Evolutionary conservation across 1,140 invertebrate species (phyloP).

Genomic region (Ostrea edulis): DNA sequence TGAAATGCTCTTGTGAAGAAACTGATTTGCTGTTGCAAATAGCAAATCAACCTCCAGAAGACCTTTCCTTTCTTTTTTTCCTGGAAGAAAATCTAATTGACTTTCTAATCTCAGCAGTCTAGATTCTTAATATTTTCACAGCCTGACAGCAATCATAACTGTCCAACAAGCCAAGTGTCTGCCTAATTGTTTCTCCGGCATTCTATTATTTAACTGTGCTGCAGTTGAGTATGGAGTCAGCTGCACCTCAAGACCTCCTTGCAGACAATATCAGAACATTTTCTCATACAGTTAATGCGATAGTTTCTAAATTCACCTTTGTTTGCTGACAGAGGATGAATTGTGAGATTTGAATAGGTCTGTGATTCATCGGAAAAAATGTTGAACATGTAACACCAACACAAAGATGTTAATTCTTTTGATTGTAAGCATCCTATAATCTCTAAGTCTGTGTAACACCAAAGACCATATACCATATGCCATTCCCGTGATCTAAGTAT

Average conservation of each 20-base stretch:
- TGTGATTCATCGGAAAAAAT: neutral
- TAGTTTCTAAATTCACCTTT: conserved; percentile 24
- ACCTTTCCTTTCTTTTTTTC: no score
- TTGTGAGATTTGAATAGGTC: neutral
- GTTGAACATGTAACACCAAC: neutral
- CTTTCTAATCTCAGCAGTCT: no score
- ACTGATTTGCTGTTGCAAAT: neutral
- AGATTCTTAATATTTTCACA: neutral
- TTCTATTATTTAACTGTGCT: neutral
- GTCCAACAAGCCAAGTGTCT: neutral
- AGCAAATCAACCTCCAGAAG: no score
- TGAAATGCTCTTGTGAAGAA: neutral
- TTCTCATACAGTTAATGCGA: neutral
- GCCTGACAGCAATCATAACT: neutral
- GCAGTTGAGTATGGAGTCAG: neutral
- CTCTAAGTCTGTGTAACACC: no score
- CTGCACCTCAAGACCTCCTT: conserved; percentile 4
- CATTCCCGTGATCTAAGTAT: no score
- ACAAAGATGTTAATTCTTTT: neutral
- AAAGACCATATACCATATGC: no score
- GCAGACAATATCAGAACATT: conserved; percentile 29
- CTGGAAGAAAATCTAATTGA: no score
- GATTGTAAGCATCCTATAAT: no score
- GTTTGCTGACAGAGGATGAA: neutral
- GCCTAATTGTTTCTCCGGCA: neutral